Evolutionary conservation across 2,797 vertebrate species (phyloP), one percentile per base, ranked within the genome.

Genomic region (Epinephelus awoara): DNA sequence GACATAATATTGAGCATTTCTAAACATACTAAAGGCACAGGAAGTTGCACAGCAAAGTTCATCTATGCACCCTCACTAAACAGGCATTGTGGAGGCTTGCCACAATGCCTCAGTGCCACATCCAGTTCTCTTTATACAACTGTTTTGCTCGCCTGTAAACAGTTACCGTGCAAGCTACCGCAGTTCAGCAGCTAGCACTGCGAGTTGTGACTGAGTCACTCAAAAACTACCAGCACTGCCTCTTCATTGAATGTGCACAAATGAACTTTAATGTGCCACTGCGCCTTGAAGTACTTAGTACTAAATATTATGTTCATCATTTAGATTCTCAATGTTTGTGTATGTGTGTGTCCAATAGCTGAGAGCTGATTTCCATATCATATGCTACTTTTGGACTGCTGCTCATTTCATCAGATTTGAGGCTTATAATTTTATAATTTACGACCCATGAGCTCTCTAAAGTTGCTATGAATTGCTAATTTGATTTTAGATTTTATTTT

Each of bases 331-430:
- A 10, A 9, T 42, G 40, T 42, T 42, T 42, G 40, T 42, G 40
- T 42, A 42, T 42, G 40, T 10, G 11, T 40, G 40, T 42, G 40
- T 34, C 34, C 34, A 42, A 42, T 11, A 42, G 3, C 9, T 42
- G 40, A 42, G 40, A 42, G 55, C 18, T 57, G 38, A 47, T 59
- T 85, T 80, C 38, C 67, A 80, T 75, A 58, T 69, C 75, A 82
- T 49, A 38, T 49, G 65, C 63, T 66, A 2, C 50, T 19, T 73
- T 77, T 74, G 27, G 55, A 66, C 55, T 51, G 47, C 83, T 51
- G 70, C 68, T 86, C 72, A 83, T 66, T 76, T 76, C 40, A 75
- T 84, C 67, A 58, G 27, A 57, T 83, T 47, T 64, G 11, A 83
- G 29, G 9, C 56, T 72, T 62, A 27, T 66, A 1, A 67, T 61